Evolutionary conservation across 2,113 vertebrate species (phyloP).

Genomic region (Synchiropus splendidus): DNA sequence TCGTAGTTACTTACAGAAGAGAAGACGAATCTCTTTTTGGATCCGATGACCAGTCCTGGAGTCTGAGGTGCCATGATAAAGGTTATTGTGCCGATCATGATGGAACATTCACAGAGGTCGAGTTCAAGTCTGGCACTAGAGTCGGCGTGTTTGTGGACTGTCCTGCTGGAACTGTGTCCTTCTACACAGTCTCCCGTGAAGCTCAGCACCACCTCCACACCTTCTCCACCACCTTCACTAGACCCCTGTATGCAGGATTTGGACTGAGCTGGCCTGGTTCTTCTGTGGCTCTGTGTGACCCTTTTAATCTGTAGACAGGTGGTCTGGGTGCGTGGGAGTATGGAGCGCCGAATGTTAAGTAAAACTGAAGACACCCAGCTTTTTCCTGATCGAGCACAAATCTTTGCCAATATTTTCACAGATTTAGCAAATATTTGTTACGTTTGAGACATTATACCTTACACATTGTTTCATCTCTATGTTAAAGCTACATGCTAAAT

Average conservation of each 20-base stretch:
- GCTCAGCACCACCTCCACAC: not conserved
- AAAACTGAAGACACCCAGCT: too few species aligned
- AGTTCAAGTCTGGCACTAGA: not conserved
- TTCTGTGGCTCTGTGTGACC: too few species aligned
- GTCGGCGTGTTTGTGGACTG: constrained; percentile 1
- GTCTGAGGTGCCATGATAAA: not conserved
- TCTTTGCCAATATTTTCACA: too few species aligned
- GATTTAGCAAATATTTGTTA: too few species aligned
- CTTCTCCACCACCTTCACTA: not conserved
- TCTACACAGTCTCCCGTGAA: not conserved
- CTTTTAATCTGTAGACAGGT: too few species aligned
- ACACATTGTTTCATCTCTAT: too few species aligned
- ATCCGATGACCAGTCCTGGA: not conserved
- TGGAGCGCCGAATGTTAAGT: too few species aligned
- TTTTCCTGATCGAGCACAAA: too few species aligned
- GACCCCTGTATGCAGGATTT: constrained; percentile 1
- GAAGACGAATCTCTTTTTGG: not conserved
- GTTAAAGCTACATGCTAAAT: too few species aligned
- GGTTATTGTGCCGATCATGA: not conserved
- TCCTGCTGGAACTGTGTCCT: constrained; percentile 1
- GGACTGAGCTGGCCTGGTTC: not conserved
- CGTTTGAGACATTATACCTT: too few species aligned
- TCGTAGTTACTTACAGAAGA: not conserved
- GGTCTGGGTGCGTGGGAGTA: too few species aligned
- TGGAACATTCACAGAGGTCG: not conserved